A percentile compares a stretch with the other conserved stretches of the same genome.
phyloP scores from a whole-genome alignment of 2,797 vertebrate species.

The Sebastiscus tertius region DNA sequence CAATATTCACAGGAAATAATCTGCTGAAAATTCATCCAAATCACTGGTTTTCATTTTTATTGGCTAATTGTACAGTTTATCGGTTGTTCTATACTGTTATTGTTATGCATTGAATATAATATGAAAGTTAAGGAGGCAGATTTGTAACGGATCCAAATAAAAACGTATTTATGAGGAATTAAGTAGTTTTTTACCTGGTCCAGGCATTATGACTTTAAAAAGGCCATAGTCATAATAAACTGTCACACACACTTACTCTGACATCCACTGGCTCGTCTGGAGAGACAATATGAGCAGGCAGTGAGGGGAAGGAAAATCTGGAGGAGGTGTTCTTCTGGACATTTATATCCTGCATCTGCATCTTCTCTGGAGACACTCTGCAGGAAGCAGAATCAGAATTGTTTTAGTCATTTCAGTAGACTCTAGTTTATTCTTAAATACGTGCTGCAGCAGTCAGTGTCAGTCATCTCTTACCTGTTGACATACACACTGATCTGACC shows the following conservation, averaged over 20 bases:
- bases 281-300: conserved; percentile 72
- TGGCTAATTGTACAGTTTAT: too few relatives aligned
- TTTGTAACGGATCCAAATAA: background rate
- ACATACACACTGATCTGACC: conserved; percentile 89
- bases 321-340: conserved; percentile 77
- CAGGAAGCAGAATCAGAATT: conserved; percentile 6
- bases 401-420: background rate
- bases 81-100: too few relatives aligned
- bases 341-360: conserved; percentile 78
- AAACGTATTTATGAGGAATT: background rate
- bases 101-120: too few relatives aligned
- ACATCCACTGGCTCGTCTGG: conserved; percentile 88
- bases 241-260: conserved; percentile 82
- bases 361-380: conserved; percentile 72
- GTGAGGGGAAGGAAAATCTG: conserved; percentile 87
- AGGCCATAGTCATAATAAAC: background rate
- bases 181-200: background rate
- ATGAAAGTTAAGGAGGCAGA: background rate
- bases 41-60: rapidly evolving
- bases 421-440: background rate
- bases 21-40: too few relatives aligned
- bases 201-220: background rate
- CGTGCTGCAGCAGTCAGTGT: background rate
- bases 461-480: conserved; percentile 84
- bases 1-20: too few relatives aligned